Evolutionary conservation across 2,888 invertebrate species (phyloP), one percentile per base, ranked within the genome.

Genomic region (Drosophila atripex): DNA sequence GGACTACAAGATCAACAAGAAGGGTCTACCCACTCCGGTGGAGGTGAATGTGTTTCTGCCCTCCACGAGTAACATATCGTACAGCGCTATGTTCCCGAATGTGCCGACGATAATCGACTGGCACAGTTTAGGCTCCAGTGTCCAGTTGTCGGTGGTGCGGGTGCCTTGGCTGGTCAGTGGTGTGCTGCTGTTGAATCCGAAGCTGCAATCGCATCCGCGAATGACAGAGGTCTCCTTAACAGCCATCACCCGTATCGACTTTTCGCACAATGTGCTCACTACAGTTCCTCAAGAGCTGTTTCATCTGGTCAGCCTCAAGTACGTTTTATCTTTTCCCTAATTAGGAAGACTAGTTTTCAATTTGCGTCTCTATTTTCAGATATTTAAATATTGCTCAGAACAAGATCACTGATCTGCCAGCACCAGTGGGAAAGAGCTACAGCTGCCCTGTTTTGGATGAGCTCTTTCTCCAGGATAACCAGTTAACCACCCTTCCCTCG

Each of bases 1-100:
- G 0, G 98, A 99, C 88, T 96, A 95, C 91, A 97, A 97, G 91
- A 95, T 99, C 50, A 98, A 98, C 92, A 97, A 97, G 90, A 95
- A 96, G 75, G 94, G 95, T 1, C 94, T 98, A 91, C 90, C 91
- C 21, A 92, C 92, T 12, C 92, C 93, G 1, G 92, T 93, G 4
- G 92, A 92, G 28, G 90, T 91, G 9, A 90, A 89, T 64, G 90
- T 90, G 3, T 90, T 91, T 52, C 63, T 88, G 56, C 93, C 92
- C 8, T 90, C 94, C 1, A 93, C 95, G 89, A 94, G 93, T 43
- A 93, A 94, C 21, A 93, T 96, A 38, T 96, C 96, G 0, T 96
- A 96, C 90, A 95, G 95, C 78, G 94, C 95, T 9, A 93, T 97
- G 80, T 96, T 96, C 89, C 97, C 98, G 1, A 95, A 95, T 76